Conservation (phyloP, 2,113 vertebrate species). For the Bujurquina vittata region DNA sequence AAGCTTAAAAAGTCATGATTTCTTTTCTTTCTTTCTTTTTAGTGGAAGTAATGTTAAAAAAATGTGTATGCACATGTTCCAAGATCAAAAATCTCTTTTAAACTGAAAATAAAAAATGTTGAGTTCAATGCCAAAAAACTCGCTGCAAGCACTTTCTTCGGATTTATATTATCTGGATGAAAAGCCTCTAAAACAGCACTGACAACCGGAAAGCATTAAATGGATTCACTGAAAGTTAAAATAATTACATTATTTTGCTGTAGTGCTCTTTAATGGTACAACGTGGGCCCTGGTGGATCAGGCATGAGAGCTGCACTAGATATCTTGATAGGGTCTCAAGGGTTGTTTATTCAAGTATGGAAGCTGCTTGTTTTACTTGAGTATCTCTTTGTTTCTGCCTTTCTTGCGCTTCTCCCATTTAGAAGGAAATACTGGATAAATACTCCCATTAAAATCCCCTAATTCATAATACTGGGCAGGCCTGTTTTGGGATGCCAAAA, state of each 20-base stretch:
- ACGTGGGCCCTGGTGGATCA: background rate
- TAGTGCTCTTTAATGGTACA: background rate
- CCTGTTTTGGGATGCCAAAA: background rate
- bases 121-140: background rate
- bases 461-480: background rate
- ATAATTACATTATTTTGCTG: conserved; percentile 4
- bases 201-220: background rate
- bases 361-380: background rate
- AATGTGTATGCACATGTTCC: background rate
- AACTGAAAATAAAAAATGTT: background rate
- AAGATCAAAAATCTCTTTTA: background rate
- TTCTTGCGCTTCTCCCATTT: background rate
- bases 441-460: background rate
- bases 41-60: background rate
- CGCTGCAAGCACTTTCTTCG: background rate
- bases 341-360: background rate
- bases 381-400: background rate
- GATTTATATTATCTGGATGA: conserved; percentile 2
- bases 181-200: conserved; percentile 2
- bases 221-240: conserved; percentile 3
- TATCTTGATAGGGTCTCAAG: background rate
- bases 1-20: background rate
- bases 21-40: rapidly evolving
- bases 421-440: background rate
- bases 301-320: background rate